Evolutionary conservation across 1,140 invertebrate genomes (phyloP).

Genomic region (Drosophila obscura): DNA sequence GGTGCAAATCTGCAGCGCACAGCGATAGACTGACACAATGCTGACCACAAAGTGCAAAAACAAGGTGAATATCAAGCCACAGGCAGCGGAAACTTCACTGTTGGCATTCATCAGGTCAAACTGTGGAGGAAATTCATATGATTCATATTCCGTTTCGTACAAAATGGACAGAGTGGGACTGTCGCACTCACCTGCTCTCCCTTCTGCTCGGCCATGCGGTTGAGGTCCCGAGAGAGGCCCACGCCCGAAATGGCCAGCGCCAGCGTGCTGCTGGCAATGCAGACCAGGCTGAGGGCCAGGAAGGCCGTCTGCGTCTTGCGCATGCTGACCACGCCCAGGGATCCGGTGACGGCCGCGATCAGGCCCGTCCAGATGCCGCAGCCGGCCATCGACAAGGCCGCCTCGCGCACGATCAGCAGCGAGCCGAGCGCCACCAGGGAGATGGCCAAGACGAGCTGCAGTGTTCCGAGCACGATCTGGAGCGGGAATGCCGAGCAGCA

Average conservation of each 20-base stretch:
- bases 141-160: background rate
- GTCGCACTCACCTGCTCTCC: constrained; percentile 25
- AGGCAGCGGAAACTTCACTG: constrained; percentile 76
- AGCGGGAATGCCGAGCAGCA: constrained; percentile 77
- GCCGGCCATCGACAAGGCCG: constrained; percentile 75
- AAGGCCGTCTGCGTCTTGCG: constrained; percentile 80
- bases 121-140: constrained; percentile 34
- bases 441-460: constrained; percentile 78
- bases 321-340: constrained; percentile 79
- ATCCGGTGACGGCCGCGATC: constrained; percentile 77
- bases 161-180: constrained; percentile 13
- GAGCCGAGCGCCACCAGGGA: constrained; percentile 75
- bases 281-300: constrained; percentile 79
- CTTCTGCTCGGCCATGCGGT: constrained; percentile 75
- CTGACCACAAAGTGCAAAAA: constrained; percentile 82
- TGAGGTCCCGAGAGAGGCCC: constrained; percentile 76
- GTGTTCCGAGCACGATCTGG: constrained; percentile 73
- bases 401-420: constrained; percentile 72
- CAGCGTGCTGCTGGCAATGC: constrained; percentile 79
- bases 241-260: constrained; percentile 82
- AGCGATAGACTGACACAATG: constrained; percentile 80
- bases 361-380: constrained; percentile 82
- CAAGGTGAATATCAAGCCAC: constrained; percentile 74
- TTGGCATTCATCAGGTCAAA: constrained; percentile 69
- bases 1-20: constrained; percentile 76